These are phyloP conservation scores for Camponotus fellah DNA, from an alignment of 2,888 invertebrate species.

Conservation along the genomic window DNA sequence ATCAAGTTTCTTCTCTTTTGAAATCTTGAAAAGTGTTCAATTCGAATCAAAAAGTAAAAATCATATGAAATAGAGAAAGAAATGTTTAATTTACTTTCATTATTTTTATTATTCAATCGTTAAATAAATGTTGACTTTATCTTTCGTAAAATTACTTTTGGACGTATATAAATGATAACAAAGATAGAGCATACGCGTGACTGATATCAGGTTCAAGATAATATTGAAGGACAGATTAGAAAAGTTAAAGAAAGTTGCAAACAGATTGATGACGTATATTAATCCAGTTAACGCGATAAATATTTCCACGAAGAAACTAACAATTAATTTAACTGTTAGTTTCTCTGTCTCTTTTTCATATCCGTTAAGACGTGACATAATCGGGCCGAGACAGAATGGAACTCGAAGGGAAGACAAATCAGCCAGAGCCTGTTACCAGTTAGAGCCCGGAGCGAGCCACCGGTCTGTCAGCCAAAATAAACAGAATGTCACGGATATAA, in stretches of 20 bases:
- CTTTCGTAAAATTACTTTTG: background rate
- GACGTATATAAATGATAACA: background rate
- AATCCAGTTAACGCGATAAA: background rate
- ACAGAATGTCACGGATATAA: conserved; percentile 85
- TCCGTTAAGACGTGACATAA: conserved; percentile 36
- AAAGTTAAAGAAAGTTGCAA: conserved; percentile 2
- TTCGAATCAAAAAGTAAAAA: background rate
- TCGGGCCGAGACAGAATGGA: conserved; percentile 1
- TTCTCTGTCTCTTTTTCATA: background rate
- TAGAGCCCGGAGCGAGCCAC: conserved; percentile 71
- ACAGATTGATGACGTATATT: background rate
- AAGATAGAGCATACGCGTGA: background rate
- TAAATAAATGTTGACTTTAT: background rate
- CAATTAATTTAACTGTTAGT: background rate
- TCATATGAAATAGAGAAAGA: background rate
- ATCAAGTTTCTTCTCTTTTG: background rate
- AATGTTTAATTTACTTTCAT: background rate
- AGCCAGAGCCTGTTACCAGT: conserved; percentile 63
- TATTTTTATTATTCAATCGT: background rate
- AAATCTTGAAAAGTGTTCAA: background rate
- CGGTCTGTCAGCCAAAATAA: conserved; percentile 83
- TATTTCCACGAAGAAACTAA: conserved; percentile 15
- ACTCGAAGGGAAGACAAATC: conserved; percentile 59
- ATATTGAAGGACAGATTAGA: background rate
- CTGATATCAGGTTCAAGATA: background rate